A percentile compares a stretch with the other conserved stretches of the same genome.
Evolutionary conservation across 2,888 invertebrate genomes (phyloP).

Genomic region (Epinotia ramella): DNA sequence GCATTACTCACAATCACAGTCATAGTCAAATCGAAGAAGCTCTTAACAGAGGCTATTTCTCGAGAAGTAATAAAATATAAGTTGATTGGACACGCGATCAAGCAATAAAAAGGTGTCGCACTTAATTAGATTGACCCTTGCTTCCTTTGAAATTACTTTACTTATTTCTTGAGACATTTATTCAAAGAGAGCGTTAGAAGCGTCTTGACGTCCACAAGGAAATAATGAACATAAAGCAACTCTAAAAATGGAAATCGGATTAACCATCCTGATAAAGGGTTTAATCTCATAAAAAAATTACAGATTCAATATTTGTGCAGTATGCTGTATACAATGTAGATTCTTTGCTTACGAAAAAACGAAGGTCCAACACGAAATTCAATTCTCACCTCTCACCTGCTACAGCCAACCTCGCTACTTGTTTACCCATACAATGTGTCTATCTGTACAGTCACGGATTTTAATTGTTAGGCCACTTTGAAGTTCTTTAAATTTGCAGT

Average conservation of each 20-base stretch:
- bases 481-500: no score
- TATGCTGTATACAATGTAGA: neutral
- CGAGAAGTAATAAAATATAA: slow-evolving; percentile 52
- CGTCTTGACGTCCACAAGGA: slow-evolving; percentile 3
- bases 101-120: slow-evolving; percentile 47
- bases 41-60: slow-evolving; percentile 51
- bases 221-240: slow-evolving; percentile 11
- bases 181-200: slow-evolving; percentile 25
- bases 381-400: neutral
- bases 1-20: slow-evolving; percentile 8
- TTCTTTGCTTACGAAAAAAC: neutral
- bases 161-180: slow-evolving; percentile 49
- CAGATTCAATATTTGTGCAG: slow-evolving; percentile 3
- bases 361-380: neutral
- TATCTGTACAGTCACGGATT: no score
- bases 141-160: slow-evolving; percentile 45
- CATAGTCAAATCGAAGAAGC: slow-evolving; percentile 47
- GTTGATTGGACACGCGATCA: slow-evolving; percentile 54
- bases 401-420: neutral
- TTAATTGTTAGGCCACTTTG: no score
- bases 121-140: slow-evolving; percentile 53
- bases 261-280: neutral
- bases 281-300: neutral
- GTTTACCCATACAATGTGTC: neutral
- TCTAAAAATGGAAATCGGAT: neutral